Evolutionary conservation across 1,140 invertebrate species (phyloP), one percentile per base, ranked within the genome.

Genomic region (Globodera ellingtonae): DNA sequence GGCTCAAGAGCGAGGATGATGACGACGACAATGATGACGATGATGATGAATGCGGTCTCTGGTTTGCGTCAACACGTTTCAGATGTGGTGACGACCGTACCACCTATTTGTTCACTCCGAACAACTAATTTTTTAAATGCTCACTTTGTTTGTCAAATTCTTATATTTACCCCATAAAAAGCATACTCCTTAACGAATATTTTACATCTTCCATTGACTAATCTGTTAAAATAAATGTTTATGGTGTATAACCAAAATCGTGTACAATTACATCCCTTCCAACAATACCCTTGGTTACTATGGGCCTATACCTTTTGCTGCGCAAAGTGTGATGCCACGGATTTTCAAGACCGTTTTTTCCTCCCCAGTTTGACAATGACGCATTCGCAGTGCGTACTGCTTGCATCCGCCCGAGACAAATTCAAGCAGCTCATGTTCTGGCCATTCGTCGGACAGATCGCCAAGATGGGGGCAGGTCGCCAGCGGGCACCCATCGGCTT

Each of bases 321-420:
- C 50, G 6, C 35, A 73, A 18, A 75, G 48, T 18, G 74, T 75
- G 18, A 75, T 75, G 0, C 74, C 74, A 3, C 74, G 44, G 2
- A 75, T n/a, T n/a, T 75, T 75, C 15, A 75, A 7, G 4, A 75
- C 18, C 13, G 13, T 56, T 6, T 56, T 18, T 18, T 59, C 74
- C 69, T 71, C 21, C 13, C 74, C 74, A 6, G 50, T 71, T 75
- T 15, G 13, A 44, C 69, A 18, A 13, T 71, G 35, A 13, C 73
- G 47, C 73, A 75, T 56, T 15, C 66, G 10, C 35, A 75, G 13
- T 75, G 73, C 73, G n/a, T 75, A 75, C 15, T 70, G 69, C 6
- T 70, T 70, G 15, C 44, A 46, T 15, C 69, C 69, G 9, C 69
- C 69, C 13, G 69, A 70, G 6, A 46, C 44, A 15, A 46, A 70